Evolutionary conservation across 1,140 invertebrate species (phyloP).

Genomic region (Hylyphantes graminicola): DNA sequence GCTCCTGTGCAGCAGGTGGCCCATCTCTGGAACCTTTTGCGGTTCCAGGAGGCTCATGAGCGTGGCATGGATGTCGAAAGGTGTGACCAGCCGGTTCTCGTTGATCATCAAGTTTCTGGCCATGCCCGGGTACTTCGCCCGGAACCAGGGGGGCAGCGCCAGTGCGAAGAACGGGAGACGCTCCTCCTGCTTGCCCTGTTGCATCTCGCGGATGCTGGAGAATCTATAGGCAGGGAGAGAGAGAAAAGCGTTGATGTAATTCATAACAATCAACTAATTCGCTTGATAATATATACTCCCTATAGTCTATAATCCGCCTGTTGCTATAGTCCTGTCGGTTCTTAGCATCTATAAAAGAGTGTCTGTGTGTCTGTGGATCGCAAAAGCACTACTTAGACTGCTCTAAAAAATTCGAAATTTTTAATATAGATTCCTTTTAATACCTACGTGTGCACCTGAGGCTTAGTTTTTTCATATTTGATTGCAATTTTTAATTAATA

Average conservation of each 20-base stretch:
- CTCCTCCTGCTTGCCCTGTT: conserved; percentile 91
- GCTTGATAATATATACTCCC: too few relatives aligned
- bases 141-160: conserved; percentile 78
- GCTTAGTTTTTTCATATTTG: too few relatives aligned
- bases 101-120: conserved; percentile 77
- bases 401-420: too few relatives aligned
- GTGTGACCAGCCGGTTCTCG: conserved; percentile 77
- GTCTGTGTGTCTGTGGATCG: too few relatives aligned
- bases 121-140: conserved; percentile 73
- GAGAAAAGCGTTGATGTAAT: background rate
- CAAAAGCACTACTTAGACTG: too few relatives aligned
- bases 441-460: too few relatives aligned
- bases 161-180: conserved; percentile 86
- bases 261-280: too few relatives aligned
- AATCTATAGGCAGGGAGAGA: conserved; percentile 72
- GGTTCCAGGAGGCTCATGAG: conserved; percentile 75
- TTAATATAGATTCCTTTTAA: too few relatives aligned
- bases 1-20: conserved; percentile 73
- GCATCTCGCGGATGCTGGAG: conserved; percentile 78
- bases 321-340: too few relatives aligned
- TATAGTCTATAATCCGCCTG: too few relatives aligned
- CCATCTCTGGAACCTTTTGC: conserved; percentile 66
- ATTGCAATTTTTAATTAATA: too few relatives aligned
- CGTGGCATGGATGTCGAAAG: conserved; percentile 84
- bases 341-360: too few relatives aligned